Conservation (phyloP, 2,888 invertebrate genomes). For the Harmothoe impar region DNA sequence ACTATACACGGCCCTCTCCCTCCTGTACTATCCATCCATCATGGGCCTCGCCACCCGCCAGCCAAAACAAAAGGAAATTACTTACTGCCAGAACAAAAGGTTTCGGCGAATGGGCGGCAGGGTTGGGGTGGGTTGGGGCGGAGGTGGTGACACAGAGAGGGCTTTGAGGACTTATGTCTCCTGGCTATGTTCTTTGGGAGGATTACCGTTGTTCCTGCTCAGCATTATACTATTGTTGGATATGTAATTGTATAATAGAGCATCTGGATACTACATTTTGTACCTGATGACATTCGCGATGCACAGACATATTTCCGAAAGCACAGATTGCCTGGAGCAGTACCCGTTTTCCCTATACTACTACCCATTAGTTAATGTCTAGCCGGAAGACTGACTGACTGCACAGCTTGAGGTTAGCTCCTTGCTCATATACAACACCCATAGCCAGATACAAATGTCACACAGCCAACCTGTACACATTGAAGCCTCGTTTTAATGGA, state of each 20-base stretch:
- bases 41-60: constrained; percentile 30
- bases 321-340: too few species aligned
- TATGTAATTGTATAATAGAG: neutral
- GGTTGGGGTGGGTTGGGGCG: neutral
- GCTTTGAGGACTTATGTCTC: constrained; percentile 20
- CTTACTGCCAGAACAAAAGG: constrained; percentile 22
- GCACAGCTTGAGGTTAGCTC: too few species aligned
- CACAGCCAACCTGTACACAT: too few species aligned
- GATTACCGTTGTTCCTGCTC: neutral
- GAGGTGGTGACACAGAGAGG: neutral
- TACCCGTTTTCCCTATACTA: too few species aligned
- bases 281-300: too few species aligned
- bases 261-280: neutral
- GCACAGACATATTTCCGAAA: too few species aligned
- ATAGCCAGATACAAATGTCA: too few species aligned
- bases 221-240: too few species aligned
- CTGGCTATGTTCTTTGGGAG: constrained; percentile 2
- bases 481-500: too few species aligned
- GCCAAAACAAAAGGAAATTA: constrained; percentile 54
- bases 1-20: neutral
- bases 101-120: neutral
- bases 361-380: too few species aligned
- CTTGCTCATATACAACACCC: too few species aligned
- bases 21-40: constrained; percentile 26
- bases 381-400: too few species aligned